phyloP scores from a whole-genome alignment of 2,888 invertebrate species.

The Caprella mutica region DNA sequence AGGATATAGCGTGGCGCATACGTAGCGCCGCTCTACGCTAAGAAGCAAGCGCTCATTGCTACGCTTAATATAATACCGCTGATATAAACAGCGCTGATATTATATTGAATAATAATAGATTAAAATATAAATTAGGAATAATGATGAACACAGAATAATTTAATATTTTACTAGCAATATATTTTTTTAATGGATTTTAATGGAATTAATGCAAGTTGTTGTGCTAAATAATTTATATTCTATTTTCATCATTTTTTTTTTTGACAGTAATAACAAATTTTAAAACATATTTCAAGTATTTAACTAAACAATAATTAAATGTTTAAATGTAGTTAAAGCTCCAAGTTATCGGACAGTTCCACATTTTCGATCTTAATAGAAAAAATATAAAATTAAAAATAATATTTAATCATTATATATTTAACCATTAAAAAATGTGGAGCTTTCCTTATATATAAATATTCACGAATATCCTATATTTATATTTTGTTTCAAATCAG shows the following conservation, averaged over 20 bases:
- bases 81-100: no score
- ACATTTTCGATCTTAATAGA: no score
- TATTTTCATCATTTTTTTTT: background rate
- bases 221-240: background rate
- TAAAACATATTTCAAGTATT: no score
- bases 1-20: no score
- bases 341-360: no score
- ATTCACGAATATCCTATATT: background rate
- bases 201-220: background rate
- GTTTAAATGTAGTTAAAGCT: no score
- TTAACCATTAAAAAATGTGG: constrained; percentile 1
- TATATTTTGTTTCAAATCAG: background rate
- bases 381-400: background rate
- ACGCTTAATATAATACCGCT: no score
- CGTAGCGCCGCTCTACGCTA: no score
- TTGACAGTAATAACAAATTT: background rate
- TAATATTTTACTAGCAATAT: background rate
- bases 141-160: background rate
- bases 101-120: constrained; percentile 4
- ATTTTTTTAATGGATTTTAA: background rate
- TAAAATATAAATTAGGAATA: background rate
- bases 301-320: no score
- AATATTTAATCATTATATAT: constrained; percentile 7
- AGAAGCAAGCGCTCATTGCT: no score
- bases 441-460: constrained; percentile 11